Base-by-base conservation (phyloP, 2,113 vertebrate species). In the Lamprotornis superbus region DNA sequence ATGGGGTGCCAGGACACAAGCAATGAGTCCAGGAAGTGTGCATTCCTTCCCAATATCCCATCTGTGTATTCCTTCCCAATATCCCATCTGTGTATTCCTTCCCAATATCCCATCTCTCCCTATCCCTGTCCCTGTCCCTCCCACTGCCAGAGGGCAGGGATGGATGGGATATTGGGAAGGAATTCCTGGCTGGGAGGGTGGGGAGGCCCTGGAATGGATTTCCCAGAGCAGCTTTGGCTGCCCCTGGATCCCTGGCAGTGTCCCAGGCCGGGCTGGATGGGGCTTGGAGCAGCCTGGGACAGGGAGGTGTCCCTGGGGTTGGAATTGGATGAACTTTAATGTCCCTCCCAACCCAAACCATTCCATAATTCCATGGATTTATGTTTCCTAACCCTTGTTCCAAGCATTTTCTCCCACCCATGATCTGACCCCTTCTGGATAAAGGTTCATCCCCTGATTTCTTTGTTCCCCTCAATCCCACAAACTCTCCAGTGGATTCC, bases 171-270 rank as follows among this genome's bases (percentile, higher is more conserved):
- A 6, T 12, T 59, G 64, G 53, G 35, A 2, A 56, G 28, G 52
- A 39, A 47, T 80, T 65, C 11, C 7, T 65, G 4, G 7, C 42
- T 68, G 28, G 0, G 42, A 33, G 22, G 13, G 10, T 47, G 40
- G 28, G 52, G 0, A 56, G 52, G 10, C 2, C 1, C 63, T 81
- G 52, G 53, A 0, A 14, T 8, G 9, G 78, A 6, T 1, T 40
- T 8, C 42, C 35, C 79, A 57, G 53, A 69, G 31, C 11, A 30
- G 64, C 44, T 49, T 42, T 7, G 78, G 28, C 64, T 82, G 53
- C 23, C n/a, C n/a, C 53, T 59, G 44, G 23, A n/a, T 40, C 42
- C 53, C 42, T 33, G 53, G 78, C 0, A 28, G 2, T 59, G 23
- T 0, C 22, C 47, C 1, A 40, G 78, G 23, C 15, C 53, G 28